Evolutionary conservation across 2,888 invertebrate species (phyloP).

Genomic region (Calephelis perditalis): DNA sequence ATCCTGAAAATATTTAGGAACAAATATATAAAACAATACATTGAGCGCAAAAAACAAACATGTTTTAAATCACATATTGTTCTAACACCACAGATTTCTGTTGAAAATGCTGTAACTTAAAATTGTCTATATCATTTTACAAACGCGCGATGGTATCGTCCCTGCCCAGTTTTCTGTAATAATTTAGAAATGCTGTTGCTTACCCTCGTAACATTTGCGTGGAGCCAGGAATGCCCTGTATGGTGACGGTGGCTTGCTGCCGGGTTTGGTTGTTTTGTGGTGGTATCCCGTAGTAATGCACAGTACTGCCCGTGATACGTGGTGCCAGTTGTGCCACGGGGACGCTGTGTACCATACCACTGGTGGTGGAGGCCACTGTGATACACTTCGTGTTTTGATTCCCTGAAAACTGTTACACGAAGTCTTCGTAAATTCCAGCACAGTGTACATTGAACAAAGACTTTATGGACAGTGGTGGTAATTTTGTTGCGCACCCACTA

Average conservation of each 20-base stretch:
- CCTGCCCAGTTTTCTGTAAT: too few species aligned
- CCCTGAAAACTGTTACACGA: slow-evolving; percentile 45
- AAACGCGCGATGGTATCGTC: too few species aligned
- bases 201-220: slow-evolving; percentile 65
- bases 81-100: too few species aligned
- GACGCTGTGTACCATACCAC: slow-evolving; percentile 67
- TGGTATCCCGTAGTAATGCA: slow-evolving; percentile 37
- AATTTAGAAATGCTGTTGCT: slow-evolving; percentile 24
- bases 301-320: slow-evolving; percentile 57
- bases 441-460: too few species aligned
- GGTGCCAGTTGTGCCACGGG: slow-evolving; percentile 64
- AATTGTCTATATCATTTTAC: too few species aligned
- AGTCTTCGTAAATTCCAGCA: too few species aligned
- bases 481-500: too few species aligned
- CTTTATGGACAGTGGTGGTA: too few species aligned
- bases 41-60: too few species aligned
- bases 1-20: slow-evolving; percentile 44
- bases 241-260: slow-evolving; percentile 62
- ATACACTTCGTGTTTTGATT: slow-evolving; percentile 63
- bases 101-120: too few species aligned
- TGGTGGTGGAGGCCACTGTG: slow-evolving; percentile 67
- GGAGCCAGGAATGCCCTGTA: slow-evolving; percentile 61
- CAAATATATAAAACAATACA: too few species aligned
- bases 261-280: slow-evolving; percentile 43
- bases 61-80: too few species aligned